Base-by-base conservation (phyloP, 92 coral and sea anemone genomes). In the Epizoanthus illoricatus region DNA sequence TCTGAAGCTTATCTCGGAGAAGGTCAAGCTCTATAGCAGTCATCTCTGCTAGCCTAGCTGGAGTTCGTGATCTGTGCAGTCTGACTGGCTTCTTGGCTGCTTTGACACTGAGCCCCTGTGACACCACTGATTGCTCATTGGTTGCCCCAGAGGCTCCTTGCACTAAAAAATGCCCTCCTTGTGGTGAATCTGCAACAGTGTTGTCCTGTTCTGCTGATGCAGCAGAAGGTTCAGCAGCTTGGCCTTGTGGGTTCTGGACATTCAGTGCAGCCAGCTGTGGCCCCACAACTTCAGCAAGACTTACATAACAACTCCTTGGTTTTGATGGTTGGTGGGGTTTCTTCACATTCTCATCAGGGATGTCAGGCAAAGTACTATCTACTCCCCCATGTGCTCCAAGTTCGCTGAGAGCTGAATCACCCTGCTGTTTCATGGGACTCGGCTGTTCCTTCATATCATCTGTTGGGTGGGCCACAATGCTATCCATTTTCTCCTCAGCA, bases 191-290 rank as follows among this genome's bases (percentile, higher is more conserved):
- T 16, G 7, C 39, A 39, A 0, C 60, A 3, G 71, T 54, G 16
- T 45, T 19, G 3, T 2, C 39, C 0, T 19, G 60, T n/a, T 13
- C 82, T 3, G 40, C 45, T 59, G 58, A 2, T 10, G 49, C 20
- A 19, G 19, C 65, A 45, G 63, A 5, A 2, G 0, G 28, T 23
- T 57, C 80, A 7, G 20, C 7, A 63, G 52, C 58, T 63, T 78
- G 58, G 18, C 65, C 47, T 78, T 43, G 43, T n/a, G 67, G 18
- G 4, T 78, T 47, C 40, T 42, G 60, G 11, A 62, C 71, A 62
- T 85, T 79, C 47, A 92, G 16, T 18, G 57, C 85, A 18, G 93
- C 87, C 7, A 93, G 85, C 85, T 91, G 75, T 4, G 94, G 87
- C 0, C 90, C 92, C 4, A 88, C 67, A 16, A 80, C 7, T 39